Base-by-base conservation (phyloP, 2,797 vertebrate genomes). In the Acestrorhynchus altus region DNA sequence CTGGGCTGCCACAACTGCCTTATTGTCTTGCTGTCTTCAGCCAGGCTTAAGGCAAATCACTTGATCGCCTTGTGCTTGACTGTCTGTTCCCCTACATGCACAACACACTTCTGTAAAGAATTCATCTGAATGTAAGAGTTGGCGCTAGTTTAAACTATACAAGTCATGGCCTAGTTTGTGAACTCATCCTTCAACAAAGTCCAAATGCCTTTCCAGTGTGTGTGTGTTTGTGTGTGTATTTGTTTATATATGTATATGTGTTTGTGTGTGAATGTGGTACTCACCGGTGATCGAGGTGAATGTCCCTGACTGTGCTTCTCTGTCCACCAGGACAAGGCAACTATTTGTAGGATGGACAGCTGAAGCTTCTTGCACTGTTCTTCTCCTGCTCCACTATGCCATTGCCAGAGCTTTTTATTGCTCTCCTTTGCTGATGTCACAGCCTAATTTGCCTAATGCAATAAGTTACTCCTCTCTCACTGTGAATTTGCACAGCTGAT, bases 41-140 rank as follows among this genome's bases (percentile, higher is more conserved):
- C 68, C 71, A 76, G 67, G 80, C 90, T 87, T 60, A 79, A 85
- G 86, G 89, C 86, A 59, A 86, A 91, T 93, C 93, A 95, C 89
- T 93, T 95, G 93, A 95, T 88, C 76, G 78, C 85, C 94, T 93
- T 93, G 93, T 93, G 93, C 84, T 90, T 79, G 66, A 13, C 83
- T 79, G 70, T 73, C 54, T 85, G 79, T 75, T 80, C 86, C 82
- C 74, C 81, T 78, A 60, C 83, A 83, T 40, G 84, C 79, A 78
- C 57, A 44, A 71, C 54, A 60, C 74, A 67, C 59, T 2, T 42
- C 35, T 52, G 22, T 39, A 47, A 81, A 20, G 10, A 56, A 1
- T 26, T 74, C 46, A 75, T 9, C 42, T n/a, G 22, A 18, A 46
- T 46, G 47, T 52, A 22, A 54, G 8, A 39, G 12, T 73, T 20